Percentiles rank a stretch among this genome's conserved stretches.
Evolutionary conservation across 2,113 vertebrate species (phyloP).

Genomic region (Cyrtonyx montezumae): DNA sequence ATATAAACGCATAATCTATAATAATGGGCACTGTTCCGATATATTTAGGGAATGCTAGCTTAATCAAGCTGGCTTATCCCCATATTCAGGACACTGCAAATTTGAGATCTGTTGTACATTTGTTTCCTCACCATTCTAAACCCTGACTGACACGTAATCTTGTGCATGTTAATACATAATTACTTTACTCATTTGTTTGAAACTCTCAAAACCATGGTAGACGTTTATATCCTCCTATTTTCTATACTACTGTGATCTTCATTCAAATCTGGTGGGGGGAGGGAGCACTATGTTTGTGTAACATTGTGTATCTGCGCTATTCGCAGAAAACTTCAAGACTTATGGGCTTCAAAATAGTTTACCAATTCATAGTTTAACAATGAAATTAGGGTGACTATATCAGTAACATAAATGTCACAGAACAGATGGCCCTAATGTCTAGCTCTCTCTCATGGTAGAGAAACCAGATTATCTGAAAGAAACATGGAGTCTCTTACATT

Average conservation of each 20-base stretch:
- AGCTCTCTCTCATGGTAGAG: not conserved
- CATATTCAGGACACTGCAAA: not conserved
- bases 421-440: not conserved
- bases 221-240: not conserved
- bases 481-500: not conserved
- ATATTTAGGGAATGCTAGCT: not conserved
- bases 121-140: not conserved
- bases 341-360: not conserved
- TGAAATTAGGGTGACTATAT: not conserved
- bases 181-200: not conserved
- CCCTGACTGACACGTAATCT: not conserved
- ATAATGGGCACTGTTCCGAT: not conserved
- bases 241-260: not conserved
- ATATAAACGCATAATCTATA: not conserved
- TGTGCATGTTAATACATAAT: not conserved
- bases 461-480: not conserved
- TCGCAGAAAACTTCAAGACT: not conserved
- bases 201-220: not conserved
- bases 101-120: not conserved
- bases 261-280: not conserved
- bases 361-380: not conserved
- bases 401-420: not conserved
- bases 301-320: not conserved
- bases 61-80: not conserved
- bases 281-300: rapidly evolving